Conservation (phyloP, 2,113 vertebrate species). For the Orthonyx spaldingii region DNA sequence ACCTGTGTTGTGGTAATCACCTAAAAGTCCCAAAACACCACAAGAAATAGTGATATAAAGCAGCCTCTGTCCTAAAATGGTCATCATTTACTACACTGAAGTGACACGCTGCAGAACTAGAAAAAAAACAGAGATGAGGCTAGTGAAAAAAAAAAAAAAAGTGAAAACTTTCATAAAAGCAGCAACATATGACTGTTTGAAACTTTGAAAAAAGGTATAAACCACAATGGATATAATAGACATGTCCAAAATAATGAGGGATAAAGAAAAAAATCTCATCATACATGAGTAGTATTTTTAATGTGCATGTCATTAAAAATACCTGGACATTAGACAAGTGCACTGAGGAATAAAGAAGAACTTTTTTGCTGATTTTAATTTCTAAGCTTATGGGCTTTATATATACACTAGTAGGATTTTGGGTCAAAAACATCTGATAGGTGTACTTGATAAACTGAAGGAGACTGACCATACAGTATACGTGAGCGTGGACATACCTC, state of each 20-base stretch:
- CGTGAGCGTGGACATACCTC: background rate
- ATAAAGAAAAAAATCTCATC: background rate
- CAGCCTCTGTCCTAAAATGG: background rate
- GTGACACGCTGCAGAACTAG: background rate
- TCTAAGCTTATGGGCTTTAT: background rate
- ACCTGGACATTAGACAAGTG: background rate
- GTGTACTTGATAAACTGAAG: background rate
- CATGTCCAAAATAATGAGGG: background rate
- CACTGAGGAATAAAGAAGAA: background rate
- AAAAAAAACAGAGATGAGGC: background rate
- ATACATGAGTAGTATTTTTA: background rate
- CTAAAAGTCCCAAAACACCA: background rate
- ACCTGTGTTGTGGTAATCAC: background rate
- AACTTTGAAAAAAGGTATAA: background rate
- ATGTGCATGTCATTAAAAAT: background rate
- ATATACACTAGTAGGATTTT: background rate
- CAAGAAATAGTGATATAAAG: background rate
- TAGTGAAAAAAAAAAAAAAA: background rate
- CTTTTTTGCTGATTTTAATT: background rate
- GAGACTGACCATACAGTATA: background rate
- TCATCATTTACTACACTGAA: background rate
- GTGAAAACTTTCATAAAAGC: background rate
- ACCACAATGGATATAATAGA: background rate
- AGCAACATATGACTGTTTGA: background rate
- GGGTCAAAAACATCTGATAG: background rate